Conservation (phyloP, 2,113 vertebrate genomes). For the Danio rerio region DNA sequence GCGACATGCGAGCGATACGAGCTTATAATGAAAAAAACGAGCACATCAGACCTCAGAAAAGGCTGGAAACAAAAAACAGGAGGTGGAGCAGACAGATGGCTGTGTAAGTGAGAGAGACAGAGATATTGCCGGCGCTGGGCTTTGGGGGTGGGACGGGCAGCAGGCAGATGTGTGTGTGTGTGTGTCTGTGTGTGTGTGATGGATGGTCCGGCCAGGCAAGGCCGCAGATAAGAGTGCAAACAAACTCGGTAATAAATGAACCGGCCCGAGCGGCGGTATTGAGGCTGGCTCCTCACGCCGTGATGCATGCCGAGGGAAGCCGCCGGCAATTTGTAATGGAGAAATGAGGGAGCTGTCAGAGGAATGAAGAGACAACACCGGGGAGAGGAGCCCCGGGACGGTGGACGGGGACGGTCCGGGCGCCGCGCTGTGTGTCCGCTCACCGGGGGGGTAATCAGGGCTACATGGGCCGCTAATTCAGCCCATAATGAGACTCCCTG, state of each 20-base stretch:
- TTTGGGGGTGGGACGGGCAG: conserved; percentile 58
- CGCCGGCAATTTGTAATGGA: conserved; percentile 89
- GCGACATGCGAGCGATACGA: not conserved
- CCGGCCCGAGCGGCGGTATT: conserved; percentile 83
- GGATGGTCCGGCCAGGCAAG: conserved; percentile 91
- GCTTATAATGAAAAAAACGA: not conserved
- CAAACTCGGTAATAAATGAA: conserved; percentile 95
- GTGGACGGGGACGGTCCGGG: not conserved
- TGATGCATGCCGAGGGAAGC: conserved; percentile 92
- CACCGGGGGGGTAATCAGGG: conserved; percentile 76
- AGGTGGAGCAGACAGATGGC: conserved; percentile 35
- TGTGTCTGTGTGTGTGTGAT: conserved; percentile 88
- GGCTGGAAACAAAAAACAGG: conserved; percentile 31
- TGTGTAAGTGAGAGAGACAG: conserved; percentile 44
- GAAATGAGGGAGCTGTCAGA: conserved; percentile 85
- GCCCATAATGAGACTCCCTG: conserved; percentile 70
- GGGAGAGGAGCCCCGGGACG: conserved; percentile 46
- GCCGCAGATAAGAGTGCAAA: conserved; percentile 95
- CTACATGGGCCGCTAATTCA: conserved; percentile 74
- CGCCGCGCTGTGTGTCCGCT: conserved; percentile 60
- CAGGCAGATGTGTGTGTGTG: conserved; percentile 80
- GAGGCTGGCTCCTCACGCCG: conserved; percentile 79
- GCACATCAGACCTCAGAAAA: conserved; percentile 3
- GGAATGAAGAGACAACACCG: conserved; percentile 78
- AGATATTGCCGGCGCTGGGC: conserved; percentile 46